phyloP scores from a whole-genome alignment of 2,888 invertebrate genomes.

The Eupithecia abbreviata region DNA sequence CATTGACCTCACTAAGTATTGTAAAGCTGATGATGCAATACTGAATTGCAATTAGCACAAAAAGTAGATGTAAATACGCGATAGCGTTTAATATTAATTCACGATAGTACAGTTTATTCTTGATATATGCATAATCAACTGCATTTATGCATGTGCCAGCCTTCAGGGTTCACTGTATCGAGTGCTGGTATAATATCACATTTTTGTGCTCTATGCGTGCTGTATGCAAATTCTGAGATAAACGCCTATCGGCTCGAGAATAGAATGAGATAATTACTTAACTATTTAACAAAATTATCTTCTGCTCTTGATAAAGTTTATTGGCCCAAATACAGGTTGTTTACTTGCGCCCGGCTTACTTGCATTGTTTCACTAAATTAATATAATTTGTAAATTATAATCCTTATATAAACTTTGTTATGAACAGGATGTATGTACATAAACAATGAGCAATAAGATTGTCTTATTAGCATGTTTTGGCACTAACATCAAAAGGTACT shows the following conservation, averaged over 20 bases:
- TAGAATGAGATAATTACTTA: conserved; percentile 73
- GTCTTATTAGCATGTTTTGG: conserved; percentile 19
- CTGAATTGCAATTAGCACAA: conserved; percentile 11
- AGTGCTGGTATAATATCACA: conserved; percentile 43
- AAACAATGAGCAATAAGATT: conserved; percentile 38
- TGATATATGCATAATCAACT: conserved; percentile 18
- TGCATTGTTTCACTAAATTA: conserved; percentile 59
- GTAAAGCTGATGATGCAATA: conserved; percentile 21
- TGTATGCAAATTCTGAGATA: conserved; percentile 65
- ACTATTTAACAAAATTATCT: conserved; percentile 69
- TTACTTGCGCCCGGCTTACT: conserved; percentile 62
- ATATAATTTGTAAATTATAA: conserved; percentile 55
- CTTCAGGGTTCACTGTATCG: conserved; percentile 48
- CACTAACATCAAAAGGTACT: conserved; percentile 2
- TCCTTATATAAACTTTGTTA: conserved; percentile 46
- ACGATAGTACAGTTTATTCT: conserved; percentile 13
- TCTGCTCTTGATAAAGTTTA: conserved; percentile 78
- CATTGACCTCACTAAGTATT: conserved; percentile 17
- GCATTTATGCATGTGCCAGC: conserved; percentile 37
- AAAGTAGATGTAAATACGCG: conserved; percentile 7
- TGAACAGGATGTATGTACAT: conserved; percentile 40
- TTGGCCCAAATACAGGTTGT: conserved; percentile 78
- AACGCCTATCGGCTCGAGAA: conserved; percentile 63
- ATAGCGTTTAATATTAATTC: conserved; percentile 13
- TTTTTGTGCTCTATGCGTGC: conserved; percentile 54